Evolutionary conservation across 2,888 invertebrate genomes (phyloP).

Genomic region (Cryptosula pallasiana): DNA sequence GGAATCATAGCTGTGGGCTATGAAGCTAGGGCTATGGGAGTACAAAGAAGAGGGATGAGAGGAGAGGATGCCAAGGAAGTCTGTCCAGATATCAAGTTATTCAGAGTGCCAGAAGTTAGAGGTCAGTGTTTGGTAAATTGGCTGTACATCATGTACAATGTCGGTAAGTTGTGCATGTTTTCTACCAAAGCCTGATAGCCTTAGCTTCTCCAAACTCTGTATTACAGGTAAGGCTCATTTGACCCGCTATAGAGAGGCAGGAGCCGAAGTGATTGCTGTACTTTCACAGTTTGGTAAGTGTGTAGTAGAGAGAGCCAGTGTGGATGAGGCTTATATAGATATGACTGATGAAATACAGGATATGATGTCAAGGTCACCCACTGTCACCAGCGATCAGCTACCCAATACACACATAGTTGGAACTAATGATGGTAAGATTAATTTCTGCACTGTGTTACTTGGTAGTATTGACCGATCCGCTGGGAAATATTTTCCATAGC

Average conservation of each 20-base stretch:
- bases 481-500: too few species aligned
- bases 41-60: constrained; percentile 76
- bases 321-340: constrained; percentile 95
- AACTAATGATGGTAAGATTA: not conserved
- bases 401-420: constrained; percentile 1
- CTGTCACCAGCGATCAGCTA: not conserved
- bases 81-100: constrained; percentile 80
- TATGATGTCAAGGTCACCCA: not conserved
- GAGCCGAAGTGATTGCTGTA: constrained; percentile 65
- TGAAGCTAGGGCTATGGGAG: constrained; percentile 83
- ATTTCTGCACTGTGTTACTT: too few species aligned
- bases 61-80: constrained; percentile 82
- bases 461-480: too few species aligned
- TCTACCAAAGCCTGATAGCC: too few species aligned
- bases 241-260: constrained; percentile 57
- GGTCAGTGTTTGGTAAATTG: constrained; percentile 59
- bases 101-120: constrained; percentile 75
- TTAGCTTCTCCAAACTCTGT: not conserved
- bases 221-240: constrained; percentile 73
- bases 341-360: constrained; percentile 68
- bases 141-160: too few species aligned
- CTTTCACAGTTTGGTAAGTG: constrained; percentile 69
- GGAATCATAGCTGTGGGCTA: constrained; percentile 97
- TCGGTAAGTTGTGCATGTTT: too few species aligned
- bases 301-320: constrained; percentile 80